Evolutionary conservation across 2,113 vertebrate species (phyloP).

Genomic region (Nothoprocta pentlandii): DNA sequence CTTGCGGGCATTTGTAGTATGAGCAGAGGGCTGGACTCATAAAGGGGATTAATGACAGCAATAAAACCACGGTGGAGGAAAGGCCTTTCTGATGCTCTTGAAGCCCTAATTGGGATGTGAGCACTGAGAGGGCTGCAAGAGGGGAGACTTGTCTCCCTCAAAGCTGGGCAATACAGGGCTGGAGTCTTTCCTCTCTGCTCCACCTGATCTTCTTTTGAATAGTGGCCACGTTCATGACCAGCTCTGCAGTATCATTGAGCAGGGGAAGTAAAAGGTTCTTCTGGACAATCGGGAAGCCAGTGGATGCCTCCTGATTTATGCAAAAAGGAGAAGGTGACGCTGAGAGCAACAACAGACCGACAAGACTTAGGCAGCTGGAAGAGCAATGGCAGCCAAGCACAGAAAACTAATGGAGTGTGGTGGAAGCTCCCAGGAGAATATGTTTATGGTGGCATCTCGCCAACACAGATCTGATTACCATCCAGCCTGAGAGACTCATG

Average conservation of each 20-base stretch:
- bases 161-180: neutral
- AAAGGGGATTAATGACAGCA: slow-evolving; percentile 43
- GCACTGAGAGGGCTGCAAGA: neutral
- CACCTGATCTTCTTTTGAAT: neutral
- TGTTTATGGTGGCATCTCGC: slow-evolving; percentile 47
- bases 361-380: neutral
- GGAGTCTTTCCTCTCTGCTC: neutral
- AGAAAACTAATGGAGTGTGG: neutral
- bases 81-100: slow-evolving; percentile 24
- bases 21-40: slow-evolving; percentile 35
- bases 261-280: neutral
- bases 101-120: slow-evolving; percentile 21
- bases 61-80: neutral
- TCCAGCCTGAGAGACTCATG: slow-evolving; percentile 22
- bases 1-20: slow-evolving; percentile 13
- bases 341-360: neutral
- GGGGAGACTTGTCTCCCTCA: neutral
- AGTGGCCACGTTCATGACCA: neutral
- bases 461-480: slow-evolving; percentile 1
- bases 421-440: neutral
- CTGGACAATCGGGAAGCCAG: neutral
- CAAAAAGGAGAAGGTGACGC: neutral
- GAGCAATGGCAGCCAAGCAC: neutral
- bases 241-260: neutral
- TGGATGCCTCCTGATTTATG: neutral